phyloP scores from a whole-genome alignment of 2,888 invertebrate species.

The Drosophila dives region DNA sequence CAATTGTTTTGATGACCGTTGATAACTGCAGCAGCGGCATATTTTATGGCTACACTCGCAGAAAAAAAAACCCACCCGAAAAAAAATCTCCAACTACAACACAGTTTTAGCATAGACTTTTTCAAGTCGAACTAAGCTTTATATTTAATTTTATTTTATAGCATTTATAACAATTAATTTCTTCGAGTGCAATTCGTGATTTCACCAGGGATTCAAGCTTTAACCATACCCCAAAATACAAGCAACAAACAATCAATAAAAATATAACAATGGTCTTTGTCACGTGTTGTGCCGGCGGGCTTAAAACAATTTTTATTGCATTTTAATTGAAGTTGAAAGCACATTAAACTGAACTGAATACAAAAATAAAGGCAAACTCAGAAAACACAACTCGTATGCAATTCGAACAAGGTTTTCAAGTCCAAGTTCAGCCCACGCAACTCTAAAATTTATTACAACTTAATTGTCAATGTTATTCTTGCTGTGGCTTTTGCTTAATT shows the following conservation, averaged over 20 bases:
- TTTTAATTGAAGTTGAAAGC: conserved; percentile 64
- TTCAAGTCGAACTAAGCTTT: neutral
- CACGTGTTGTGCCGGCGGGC: conserved; percentile 55
- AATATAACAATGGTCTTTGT: conserved; percentile 66
- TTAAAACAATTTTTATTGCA: conserved; percentile 61
- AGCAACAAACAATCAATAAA: conserved; percentile 33
- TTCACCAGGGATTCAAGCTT: conserved; percentile 6
- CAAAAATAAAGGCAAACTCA: conserved; percentile 8
- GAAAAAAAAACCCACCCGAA: neutral
- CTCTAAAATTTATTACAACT: conserved; percentile 70
- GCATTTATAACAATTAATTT: neutral
- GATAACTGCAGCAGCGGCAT: conserved; percentile 67
- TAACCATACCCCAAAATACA: conserved; percentile 18
- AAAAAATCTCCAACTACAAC: neutral
- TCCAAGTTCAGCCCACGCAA: conserved; percentile 62
- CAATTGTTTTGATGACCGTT: conserved; percentile 76
- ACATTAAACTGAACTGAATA: conserved; percentile 1
- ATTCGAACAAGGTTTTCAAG: neutral
- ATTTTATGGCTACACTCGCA: conserved; percentile 7
- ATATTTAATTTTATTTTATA: neutral
- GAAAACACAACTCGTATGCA: conserved; percentile 12
- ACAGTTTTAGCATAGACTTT: neutral
- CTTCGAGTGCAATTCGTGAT: neutral
- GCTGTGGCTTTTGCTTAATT: conserved; percentile 23
- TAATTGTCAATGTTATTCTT: conserved; percentile 63